phyloP scores from a whole-genome alignment of 2,113 vertebrate genomes.

The Cyprinus carpio region DNA sequence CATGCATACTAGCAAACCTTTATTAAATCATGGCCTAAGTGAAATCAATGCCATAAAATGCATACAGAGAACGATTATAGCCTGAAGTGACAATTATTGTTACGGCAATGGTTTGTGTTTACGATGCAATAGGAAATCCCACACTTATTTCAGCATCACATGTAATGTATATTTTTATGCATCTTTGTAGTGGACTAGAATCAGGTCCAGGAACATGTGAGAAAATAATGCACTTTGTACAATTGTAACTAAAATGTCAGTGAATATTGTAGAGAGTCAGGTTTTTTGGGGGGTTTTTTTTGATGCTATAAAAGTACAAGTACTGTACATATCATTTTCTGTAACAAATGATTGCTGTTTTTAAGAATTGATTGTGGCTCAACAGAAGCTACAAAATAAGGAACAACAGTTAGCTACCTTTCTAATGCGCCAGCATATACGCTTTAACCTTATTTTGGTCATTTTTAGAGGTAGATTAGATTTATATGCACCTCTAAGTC shows the following conservation, averaged over 20 bases:
- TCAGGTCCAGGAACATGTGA: background rate
- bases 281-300: background rate
- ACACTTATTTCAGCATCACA: background rate
- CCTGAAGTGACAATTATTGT: slow-evolving; percentile 6
- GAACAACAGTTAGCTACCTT: background rate
- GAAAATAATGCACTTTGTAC: background rate
- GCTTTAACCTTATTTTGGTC: background rate
- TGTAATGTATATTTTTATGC: background rate
- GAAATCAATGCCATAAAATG: background rate
- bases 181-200: background rate
- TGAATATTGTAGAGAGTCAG: background rate
- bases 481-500: background rate
- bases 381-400: background rate
- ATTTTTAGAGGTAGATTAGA: background rate
- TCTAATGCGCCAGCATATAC: background rate
- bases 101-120: background rate
- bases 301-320: background rate
- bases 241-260: background rate
- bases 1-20: background rate
- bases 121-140: slow-evolving; percentile 11
- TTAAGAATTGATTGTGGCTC: background rate
- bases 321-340: background rate
- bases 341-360: background rate
- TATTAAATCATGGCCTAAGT: background rate
- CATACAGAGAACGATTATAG: background rate